Evolutionary conservation across 2,888 invertebrate species (phyloP).

Genomic region (Congeria kusceri): DNA sequence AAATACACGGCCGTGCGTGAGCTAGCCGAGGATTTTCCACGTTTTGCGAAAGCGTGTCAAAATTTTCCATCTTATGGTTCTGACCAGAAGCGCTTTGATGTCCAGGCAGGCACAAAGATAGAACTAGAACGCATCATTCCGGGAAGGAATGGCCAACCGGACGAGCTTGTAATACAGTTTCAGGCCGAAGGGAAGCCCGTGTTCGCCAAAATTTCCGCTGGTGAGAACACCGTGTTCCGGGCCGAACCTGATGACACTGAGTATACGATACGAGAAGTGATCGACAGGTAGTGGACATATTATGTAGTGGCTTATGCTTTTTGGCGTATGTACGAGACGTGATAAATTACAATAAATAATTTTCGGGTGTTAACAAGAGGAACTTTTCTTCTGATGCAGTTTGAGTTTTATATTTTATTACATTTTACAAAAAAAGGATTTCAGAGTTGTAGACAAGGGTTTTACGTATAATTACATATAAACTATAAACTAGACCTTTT

Average conservation of each 20-base stretch:
- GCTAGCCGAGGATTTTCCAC: conserved; percentile 30
- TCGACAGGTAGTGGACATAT: conserved; percentile 47
- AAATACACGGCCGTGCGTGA: conserved; percentile 28
- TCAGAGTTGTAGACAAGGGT: too few relatives aligned
- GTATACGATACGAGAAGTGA: conserved; percentile 40
- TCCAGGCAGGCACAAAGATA: conserved; percentile 32
- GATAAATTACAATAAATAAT: too few relatives aligned
- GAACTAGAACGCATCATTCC: conserved; percentile 49
- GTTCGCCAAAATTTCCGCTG: conserved; percentile 18
- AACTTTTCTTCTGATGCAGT: too few relatives aligned
- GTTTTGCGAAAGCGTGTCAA: conserved; percentile 29
- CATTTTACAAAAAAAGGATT: too few relatives aligned
- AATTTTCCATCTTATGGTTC: conserved; percentile 15
- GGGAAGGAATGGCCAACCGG: neutral
- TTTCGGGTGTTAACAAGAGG: too few relatives aligned
- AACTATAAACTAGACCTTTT: too few relatives aligned
- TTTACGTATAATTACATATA: too few relatives aligned
- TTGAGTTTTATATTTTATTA: too few relatives aligned
- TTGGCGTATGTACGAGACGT: too few relatives aligned
- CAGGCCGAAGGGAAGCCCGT: neutral
- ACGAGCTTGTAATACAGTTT: conserved; percentile 30
- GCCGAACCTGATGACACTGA: conserved; percentile 37
- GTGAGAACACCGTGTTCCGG: conserved; percentile 21
- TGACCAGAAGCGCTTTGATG: neutral
- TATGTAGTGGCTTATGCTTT: too few relatives aligned